phyloP scores from a whole-genome alignment of 2,888 invertebrate species.

The Drosophila phalerata region DNA sequence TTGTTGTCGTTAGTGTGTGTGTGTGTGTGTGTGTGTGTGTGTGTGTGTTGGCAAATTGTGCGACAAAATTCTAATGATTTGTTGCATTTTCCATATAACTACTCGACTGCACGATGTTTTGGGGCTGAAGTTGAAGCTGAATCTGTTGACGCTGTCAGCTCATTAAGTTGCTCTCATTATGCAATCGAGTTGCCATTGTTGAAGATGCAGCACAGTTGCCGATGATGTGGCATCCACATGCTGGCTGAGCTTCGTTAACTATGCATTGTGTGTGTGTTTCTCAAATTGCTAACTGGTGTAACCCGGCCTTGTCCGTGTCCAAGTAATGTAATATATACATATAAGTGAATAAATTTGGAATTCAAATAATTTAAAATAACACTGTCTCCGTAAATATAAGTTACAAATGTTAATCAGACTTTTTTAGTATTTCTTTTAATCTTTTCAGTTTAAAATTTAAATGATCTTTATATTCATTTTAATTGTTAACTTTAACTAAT shows the following conservation, averaged over 20 bases:
- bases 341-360: too few relatives aligned
- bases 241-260: conserved; percentile 19
- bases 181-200: conserved; percentile 74
- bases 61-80: conserved; percentile 80
- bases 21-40: conserved; percentile 34
- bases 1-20: conserved; percentile 29
- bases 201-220: conserved; percentile 28
- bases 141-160: conserved; percentile 58
- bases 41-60: conserved; percentile 52
- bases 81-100: conserved; percentile 47
- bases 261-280: conserved; percentile 3
- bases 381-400: too few relatives aligned
- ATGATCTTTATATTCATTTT: too few relatives aligned
- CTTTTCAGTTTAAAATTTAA: not conserved
- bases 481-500: too few relatives aligned
- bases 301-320: not conserved
- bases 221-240: conserved; percentile 16
- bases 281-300: not conserved
- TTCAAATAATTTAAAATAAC: too few relatives aligned
- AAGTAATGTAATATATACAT: too few relatives aligned
- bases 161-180: conserved; percentile 68
- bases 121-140: not conserved
- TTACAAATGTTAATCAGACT: too few relatives aligned
- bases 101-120: conserved; percentile 52
- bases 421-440: too few relatives aligned